These are phyloP conservation scores for Battus philenor DNA, from an alignment of 1,140 invertebrate species.

Conservation along the genomic window DNA sequence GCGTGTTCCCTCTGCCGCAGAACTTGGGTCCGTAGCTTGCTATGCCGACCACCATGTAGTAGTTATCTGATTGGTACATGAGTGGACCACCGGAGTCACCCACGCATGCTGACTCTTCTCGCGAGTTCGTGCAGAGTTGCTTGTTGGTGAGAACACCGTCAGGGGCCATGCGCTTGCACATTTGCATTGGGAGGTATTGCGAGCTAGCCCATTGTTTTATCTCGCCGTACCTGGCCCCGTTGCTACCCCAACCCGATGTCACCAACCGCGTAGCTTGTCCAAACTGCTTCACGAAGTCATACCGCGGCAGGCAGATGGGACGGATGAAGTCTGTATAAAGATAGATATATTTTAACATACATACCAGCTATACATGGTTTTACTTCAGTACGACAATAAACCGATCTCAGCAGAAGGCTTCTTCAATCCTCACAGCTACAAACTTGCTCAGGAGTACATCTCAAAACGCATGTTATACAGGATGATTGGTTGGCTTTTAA, in stretches of 20 bases:
- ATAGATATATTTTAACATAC: neutral
- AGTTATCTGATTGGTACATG: conserved; percentile 51
- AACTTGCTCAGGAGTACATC: no score
- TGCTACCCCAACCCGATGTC: conserved; percentile 38
- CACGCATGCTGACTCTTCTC: conserved; percentile 71
- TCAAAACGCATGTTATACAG: no score
- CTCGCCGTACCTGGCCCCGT: conserved; percentile 44
- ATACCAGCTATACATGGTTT: no score
- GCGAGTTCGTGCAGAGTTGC: conserved; percentile 74
- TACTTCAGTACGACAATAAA: no score
- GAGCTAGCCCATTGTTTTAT: conserved; percentile 24
- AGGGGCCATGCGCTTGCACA: conserved; percentile 11
- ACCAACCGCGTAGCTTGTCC: conserved; percentile 22
- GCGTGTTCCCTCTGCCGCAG: conserved; percentile 70
- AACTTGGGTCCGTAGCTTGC: conserved; percentile 75
- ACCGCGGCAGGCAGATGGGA: conserved; percentile 35
- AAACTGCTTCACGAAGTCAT: conserved; percentile 23
- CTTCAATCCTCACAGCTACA: no score
- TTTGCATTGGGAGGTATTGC: conserved; percentile 19
- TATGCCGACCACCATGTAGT: conserved; percentile 57
- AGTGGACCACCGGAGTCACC: conserved; percentile 80
- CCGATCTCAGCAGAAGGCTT: no score
- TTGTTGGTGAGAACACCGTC: conserved; percentile 16
- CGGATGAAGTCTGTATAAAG: conserved; percentile 44
- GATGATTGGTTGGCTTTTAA: no score